Percentiles rank a stretch among this genome's conserved stretches.
Conservation (phyloP, 2,797 vertebrate species). For the Anisognathus igniventris region DNA sequence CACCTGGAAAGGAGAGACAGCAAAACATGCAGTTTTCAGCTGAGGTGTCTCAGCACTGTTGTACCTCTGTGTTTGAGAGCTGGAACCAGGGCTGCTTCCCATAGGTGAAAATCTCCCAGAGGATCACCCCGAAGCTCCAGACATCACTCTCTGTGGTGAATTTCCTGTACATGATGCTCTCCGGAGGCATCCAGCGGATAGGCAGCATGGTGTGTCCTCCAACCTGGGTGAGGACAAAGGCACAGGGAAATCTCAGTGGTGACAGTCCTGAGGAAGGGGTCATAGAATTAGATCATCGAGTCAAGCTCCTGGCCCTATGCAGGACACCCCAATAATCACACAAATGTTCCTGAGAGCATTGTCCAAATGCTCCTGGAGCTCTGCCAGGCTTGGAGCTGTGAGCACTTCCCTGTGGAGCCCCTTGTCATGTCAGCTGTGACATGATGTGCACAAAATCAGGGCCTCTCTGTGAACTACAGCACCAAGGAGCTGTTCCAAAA, state of each 20-base stretch:
- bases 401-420: neutral
- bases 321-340: neutral
- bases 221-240: slow-evolving; percentile 78
- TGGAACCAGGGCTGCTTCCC: slow-evolving; percentile 99
- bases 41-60: neutral
- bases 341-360: neutral
- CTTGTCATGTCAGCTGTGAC: neutral
- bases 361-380: neutral
- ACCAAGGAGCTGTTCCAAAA: neutral
- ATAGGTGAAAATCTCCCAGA: slow-evolving; percentile 99
- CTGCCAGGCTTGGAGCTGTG: neutral
- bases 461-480: neutral
- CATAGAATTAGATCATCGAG: neutral
- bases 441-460: neutral
- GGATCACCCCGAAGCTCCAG: slow-evolving; percentile 98
- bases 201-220: slow-evolving; percentile 99
- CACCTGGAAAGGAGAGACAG: neutral
- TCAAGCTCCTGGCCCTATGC: neutral
- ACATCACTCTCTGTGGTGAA: slow-evolving; percentile 98
- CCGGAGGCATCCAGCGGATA: slow-evolving; percentile 98
- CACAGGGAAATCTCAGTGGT: neutral
- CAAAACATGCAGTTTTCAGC: neutral
- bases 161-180: slow-evolving; percentile 99
- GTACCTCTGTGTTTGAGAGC: slow-evolving; percentile 97
- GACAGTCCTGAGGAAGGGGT: neutral